Evolutionary conservation across 2,113 vertebrate species (phyloP).

Genomic region (Accipiter virgatus): DNA sequence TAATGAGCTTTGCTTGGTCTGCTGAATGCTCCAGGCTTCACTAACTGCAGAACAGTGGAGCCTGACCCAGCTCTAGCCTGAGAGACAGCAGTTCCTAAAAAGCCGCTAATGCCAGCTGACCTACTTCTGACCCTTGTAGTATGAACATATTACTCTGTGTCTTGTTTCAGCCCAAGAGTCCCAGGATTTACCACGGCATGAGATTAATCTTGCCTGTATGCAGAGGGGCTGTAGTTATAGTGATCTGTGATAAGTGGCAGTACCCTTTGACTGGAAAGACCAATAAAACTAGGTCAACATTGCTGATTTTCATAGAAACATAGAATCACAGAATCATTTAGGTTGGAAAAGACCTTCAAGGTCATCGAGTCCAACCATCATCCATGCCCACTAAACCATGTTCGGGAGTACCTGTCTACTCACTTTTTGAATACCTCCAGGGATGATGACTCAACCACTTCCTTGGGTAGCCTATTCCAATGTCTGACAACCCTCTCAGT

Average conservation of each 20-base stretch:
- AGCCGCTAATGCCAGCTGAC: neutral
- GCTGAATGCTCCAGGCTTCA: neutral
- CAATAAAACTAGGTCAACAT: neutral
- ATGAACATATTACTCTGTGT: neutral
- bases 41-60: neutral
- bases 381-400: too few species aligned
- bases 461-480: too few species aligned
- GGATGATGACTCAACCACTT: too few species aligned
- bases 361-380: too few species aligned
- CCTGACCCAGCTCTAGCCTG: neutral
- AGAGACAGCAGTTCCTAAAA: neutral
- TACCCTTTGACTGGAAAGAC: neutral
- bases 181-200: slow-evolving; percentile 1
- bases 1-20: neutral
- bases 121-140: neutral
- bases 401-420: too few species aligned
- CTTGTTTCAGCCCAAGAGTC: neutral
- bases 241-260: neutral
- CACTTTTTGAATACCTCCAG: too few species aligned
- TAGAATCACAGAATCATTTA: too few species aligned
- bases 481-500: too few species aligned
- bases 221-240: neutral
- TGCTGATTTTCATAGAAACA: neutral
- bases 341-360: too few species aligned
- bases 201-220: neutral